Evolutionary conservation across 2,888 invertebrate genomes (phyloP), one percentile per base, ranked within the genome.

Genomic region (Drosophila hamatofila): DNA sequence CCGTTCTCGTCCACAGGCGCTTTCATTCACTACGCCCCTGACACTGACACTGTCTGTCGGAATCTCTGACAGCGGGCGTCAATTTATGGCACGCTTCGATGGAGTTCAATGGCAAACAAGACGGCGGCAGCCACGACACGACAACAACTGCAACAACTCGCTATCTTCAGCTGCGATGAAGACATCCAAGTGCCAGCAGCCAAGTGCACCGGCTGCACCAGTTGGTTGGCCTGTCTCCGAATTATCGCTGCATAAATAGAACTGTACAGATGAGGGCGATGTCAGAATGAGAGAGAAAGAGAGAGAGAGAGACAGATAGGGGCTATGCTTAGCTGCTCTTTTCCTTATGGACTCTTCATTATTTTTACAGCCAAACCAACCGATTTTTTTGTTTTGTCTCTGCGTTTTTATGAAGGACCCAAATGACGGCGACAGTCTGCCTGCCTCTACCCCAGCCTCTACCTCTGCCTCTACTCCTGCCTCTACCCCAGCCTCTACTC

Each of bases 71-170:
- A 77, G 73, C 75, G 80, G 80, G 81, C 76, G 80, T 87, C 79
- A 90, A 89, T 90, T 90, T 89, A 87, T 84, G 87, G 88, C 88
- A 88, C 88, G 88, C 88, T 87, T 80, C 88, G 78, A 84, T 78
- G 73, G 78, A 88, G 87, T 84, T 84, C 83, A 88, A 83, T 84
- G 85, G 82, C 74, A 85, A 84, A 73, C 59, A 35, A 68, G 64
- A 44, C 59, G 62, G 51, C 33, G 54, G 51, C 54, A 44, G 44
- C 23, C 23, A 37, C 23, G 21, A n/a, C 25, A 35, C 21, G 8
- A 5, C 23, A 33, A 8, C 51, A 3, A 33, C 51, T 8, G 21
- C 33, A 33, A 21, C 52, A 16, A 6, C 51, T 59, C 58, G 41
- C 55, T 46, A 61, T 71, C 61, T 54, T 3, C 60, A 56, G 68